Conservation (phyloP, 2,797 vertebrate species). For the Microtus agrestis region DNA sequence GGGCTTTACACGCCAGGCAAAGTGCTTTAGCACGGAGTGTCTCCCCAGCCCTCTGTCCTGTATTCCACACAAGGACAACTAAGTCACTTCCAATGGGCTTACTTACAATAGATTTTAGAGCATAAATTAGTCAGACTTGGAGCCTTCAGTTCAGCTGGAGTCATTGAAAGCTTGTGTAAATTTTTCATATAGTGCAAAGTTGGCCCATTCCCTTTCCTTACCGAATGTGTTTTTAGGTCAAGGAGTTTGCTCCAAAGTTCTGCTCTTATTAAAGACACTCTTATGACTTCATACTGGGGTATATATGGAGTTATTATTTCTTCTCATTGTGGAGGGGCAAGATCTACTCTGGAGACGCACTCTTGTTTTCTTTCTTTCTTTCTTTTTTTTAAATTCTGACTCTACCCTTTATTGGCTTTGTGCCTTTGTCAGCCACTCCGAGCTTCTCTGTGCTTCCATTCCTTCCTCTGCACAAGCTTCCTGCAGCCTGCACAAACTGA, state of each 20-base stretch:
- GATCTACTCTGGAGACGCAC: background rate
- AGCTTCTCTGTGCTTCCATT: background rate
- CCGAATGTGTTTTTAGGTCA: conserved; percentile 4
- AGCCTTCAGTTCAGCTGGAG: background rate
- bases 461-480: background rate
- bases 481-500: background rate
- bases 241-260: background rate
- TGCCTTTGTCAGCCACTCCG: background rate
- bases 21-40: too few relatives aligned
- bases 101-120: background rate
- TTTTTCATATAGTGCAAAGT: background rate
- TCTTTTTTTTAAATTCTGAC: background rate
- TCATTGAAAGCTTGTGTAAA: background rate
- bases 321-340: background rate
- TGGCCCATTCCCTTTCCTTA: background rate
- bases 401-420: background rate
- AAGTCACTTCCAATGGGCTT: background rate
- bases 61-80: background rate
- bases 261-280: background rate
- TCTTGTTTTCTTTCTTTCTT: background rate
- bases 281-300: background rate
- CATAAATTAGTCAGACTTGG: background rate
- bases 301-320: background rate
- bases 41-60: background rate
- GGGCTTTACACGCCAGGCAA: background rate